These are phyloP conservation scores for Steinernema khuongi DNA, from an alignment of 1,140 invertebrate genomes.

Conservation along the genomic window DNA sequence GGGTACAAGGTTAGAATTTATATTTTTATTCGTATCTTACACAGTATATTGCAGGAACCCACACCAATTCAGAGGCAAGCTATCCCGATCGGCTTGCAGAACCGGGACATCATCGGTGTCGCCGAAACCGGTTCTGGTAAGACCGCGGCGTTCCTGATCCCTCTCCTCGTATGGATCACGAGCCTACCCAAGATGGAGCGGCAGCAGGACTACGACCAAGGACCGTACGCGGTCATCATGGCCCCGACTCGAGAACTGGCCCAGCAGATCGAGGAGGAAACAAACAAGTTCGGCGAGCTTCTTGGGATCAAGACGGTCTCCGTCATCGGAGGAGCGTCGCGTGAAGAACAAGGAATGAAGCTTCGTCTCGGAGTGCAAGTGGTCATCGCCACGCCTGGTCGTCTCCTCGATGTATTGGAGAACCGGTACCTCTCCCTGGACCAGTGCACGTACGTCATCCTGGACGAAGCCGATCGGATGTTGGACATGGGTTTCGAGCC, in stretches of 20 bases:
- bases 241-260: constrained; percentile 97
- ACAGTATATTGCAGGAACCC: constrained; percentile 68
- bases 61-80: constrained; percentile 98
- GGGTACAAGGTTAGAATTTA: constrained; percentile 71
- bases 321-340: constrained; percentile 90
- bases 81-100: constrained; percentile 95
- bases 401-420: constrained; percentile 96
- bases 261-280: constrained; percentile 99
- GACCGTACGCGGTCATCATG: constrained; percentile 98
- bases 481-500: constrained; percentile 99
- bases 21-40: constrained; percentile 38
- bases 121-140: constrained; percentile 98
- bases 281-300: constrained; percentile 89
- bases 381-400: constrained; percentile 98
- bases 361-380: constrained; percentile 93
- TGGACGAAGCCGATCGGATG: constrained; percentile 87
- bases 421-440: constrained; percentile 93
- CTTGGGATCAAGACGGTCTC: constrained; percentile 92
- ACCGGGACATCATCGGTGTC: constrained; percentile 97
- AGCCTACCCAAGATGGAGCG: constrained; percentile 86
- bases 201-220: constrained; percentile 70
- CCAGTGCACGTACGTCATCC: constrained; percentile 74
- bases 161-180: constrained; percentile 93
- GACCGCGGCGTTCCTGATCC: constrained; percentile 95
- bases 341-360: constrained; percentile 96